phyloP scores from a whole-genome alignment of 2,888 invertebrate species.

The Apamea monoglypha region DNA sequence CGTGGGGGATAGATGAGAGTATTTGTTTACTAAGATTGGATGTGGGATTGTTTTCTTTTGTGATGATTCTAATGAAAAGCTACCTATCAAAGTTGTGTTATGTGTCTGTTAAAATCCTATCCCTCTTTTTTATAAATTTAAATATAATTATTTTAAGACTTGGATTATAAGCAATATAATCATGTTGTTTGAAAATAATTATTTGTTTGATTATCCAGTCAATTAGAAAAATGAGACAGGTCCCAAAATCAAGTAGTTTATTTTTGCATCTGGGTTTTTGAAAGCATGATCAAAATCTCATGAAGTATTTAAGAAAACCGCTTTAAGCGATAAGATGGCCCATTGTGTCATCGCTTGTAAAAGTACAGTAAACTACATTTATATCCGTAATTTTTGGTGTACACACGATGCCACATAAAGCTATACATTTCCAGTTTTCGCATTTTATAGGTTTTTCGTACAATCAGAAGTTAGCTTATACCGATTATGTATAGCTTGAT shows the following conservation, averaged over 20 bases:
- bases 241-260: background rate
- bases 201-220: background rate
- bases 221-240: background rate
- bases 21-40: conserved; percentile 11
- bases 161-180: background rate
- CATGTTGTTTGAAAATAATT: background rate
- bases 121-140: background rate
- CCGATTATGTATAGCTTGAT: no score
- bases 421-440: no score
- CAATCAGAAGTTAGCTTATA: no score
- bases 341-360: background rate
- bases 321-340: background rate
- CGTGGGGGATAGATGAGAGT: conserved; percentile 13
- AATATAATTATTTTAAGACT: background rate
- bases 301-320: background rate
- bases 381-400: background rate
- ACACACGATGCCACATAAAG: no score
- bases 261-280: background rate
- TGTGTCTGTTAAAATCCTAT: background rate
- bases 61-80: background rate
- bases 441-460: no score
- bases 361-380: background rate
- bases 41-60: conserved; percentile 9
- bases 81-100: background rate
- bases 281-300: background rate